Evolutionary conservation across 1,140 invertebrate genomes (phyloP).

Genomic region (Liolophura sinensis): DNA sequence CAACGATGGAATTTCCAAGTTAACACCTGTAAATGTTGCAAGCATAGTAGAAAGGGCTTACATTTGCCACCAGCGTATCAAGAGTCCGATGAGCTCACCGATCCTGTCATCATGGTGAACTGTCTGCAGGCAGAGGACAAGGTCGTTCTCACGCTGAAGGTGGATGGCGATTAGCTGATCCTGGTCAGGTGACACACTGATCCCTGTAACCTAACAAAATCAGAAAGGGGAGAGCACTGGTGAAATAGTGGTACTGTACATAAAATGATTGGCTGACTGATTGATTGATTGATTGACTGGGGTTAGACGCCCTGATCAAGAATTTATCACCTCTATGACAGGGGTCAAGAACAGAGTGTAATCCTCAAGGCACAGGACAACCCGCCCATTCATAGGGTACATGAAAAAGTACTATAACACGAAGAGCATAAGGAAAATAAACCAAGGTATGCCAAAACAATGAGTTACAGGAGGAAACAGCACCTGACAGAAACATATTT

Average conservation of each 20-base stretch:
- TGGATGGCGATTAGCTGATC: slow-evolving; percentile 92
- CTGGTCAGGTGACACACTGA: slow-evolving; percentile 78
- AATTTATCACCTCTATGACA: background rate
- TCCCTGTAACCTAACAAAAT: slow-evolving; percentile 71
- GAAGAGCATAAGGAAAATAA: too few species aligned
- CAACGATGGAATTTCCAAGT: background rate
- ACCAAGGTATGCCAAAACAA: too few species aligned
- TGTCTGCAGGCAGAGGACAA: slow-evolving; percentile 77
- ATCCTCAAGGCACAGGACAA: too few species aligned
- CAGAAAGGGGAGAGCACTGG: background rate
- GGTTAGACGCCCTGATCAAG: too few species aligned
- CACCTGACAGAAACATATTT: too few species aligned
- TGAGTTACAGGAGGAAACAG: too few species aligned
- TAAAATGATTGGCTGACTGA: background rate
- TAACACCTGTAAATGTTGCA: background rate
- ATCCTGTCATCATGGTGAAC: slow-evolving; percentile 60
- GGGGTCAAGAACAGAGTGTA: too few species aligned
- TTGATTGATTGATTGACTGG: too few species aligned
- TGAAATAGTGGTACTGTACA: slow-evolving; percentile 1
- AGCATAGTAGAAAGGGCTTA: slow-evolving; percentile 33
- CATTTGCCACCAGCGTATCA: slow-evolving; percentile 60
- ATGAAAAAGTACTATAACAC: too few species aligned
- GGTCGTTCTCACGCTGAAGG: slow-evolving; percentile 84
- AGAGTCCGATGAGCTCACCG: slow-evolving; percentile 86
- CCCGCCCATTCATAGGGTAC: too few species aligned